Conservation (phyloP, 1,140 invertebrate species). For the Limonius californicus region DNA sequence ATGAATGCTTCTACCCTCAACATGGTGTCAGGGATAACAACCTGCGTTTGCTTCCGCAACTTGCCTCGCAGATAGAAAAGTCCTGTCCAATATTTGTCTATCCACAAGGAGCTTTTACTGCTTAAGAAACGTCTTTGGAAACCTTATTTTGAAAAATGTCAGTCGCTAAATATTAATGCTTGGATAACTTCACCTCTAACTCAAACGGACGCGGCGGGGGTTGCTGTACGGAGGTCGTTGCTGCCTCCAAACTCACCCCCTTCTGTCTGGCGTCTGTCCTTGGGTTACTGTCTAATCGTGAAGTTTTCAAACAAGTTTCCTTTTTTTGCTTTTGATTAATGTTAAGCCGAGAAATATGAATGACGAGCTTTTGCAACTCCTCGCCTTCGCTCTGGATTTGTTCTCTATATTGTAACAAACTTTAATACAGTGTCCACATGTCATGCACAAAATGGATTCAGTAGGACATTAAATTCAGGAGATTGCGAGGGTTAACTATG, state of each 20-base stretch:
- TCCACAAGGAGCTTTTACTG: no score
- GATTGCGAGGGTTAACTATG: neutral
- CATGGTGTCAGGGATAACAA: no score
- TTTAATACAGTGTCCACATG: neutral
- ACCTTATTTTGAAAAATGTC: no score
- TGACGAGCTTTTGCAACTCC: no score
- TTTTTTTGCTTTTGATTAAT: neutral
- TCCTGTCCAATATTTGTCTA: no score
- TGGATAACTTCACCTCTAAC: no score
- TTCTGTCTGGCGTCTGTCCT: constrained; percentile 10
- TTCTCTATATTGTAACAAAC: neutral
- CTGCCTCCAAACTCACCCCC: neutral
- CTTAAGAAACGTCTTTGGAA: no score
- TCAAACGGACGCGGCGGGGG: neutral
- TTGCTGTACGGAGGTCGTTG: neutral
- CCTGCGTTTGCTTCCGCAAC: no score
- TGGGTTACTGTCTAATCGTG: neutral
- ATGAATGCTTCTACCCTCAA: no score
- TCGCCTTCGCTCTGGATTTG: no score
- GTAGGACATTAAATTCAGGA: neutral
- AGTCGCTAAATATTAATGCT: no score
- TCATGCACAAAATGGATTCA: neutral
- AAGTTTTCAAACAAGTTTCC: neutral
- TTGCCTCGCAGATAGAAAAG: no score
- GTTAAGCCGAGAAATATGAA: neutral